A percentile compares a stretch with the other conserved stretches of the same genome.
Conservation (phyloP, 2,888 invertebrate species). For the Scotopteryx bipunctaria region DNA sequence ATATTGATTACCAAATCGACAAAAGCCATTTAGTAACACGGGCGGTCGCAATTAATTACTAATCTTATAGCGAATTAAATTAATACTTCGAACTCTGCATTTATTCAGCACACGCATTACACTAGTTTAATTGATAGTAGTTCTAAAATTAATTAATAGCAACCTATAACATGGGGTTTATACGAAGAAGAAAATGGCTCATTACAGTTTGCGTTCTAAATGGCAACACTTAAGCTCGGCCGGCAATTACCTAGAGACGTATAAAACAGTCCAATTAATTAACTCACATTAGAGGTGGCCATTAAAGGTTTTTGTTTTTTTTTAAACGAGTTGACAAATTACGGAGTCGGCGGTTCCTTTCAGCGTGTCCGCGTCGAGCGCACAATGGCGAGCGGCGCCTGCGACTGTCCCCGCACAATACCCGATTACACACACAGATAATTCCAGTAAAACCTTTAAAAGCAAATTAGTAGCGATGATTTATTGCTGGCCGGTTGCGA, state of each 20-base stretch:
- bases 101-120: constrained; percentile 14
- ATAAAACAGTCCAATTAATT: constrained; percentile 71
- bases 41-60: constrained; percentile 29
- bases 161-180: constrained; percentile 24
- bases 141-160: constrained; percentile 32
- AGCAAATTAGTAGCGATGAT: constrained; percentile 82
- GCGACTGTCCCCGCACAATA: constrained; percentile 70
- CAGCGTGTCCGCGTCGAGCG: constrained; percentile 45
- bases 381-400: constrained; percentile 60
- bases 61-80: constrained; percentile 23
- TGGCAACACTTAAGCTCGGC: constrained; percentile 48
- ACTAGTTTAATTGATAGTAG: constrained; percentile 20
- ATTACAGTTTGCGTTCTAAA: constrained; percentile 43
- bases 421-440: constrained; percentile 75
- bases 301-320: constrained; percentile 70
- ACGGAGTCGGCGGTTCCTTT: constrained; percentile 65
- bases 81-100: constrained; percentile 19
- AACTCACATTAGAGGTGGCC: constrained; percentile 60
- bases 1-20: constrained; percentile 34
- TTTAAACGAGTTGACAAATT: constrained; percentile 71
- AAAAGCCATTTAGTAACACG: constrained; percentile 29
- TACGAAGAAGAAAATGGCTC: constrained; percentile 34
- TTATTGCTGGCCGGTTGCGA: constrained; percentile 75
- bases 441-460: constrained; percentile 80
- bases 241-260: constrained; percentile 60